phyloP scores from a whole-genome alignment of 2,888 invertebrate species.

The Leucoptera coffeella region DNA sequence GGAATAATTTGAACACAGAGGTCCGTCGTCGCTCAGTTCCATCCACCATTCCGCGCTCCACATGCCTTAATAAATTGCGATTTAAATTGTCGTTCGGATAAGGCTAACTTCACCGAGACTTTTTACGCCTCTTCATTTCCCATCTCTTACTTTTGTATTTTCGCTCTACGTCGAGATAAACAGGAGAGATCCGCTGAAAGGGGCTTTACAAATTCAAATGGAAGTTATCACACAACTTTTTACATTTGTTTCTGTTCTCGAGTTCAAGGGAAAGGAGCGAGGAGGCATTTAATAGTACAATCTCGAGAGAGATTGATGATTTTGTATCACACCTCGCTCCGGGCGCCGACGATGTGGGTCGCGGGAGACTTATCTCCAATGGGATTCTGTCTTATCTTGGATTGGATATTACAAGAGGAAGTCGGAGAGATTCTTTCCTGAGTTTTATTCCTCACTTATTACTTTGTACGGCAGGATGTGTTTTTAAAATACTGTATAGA shows the following conservation, averaged over 20 bases:
- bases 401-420: too few species aligned
- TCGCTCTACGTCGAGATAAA: constrained; percentile 48
- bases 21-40: constrained; percentile 17
- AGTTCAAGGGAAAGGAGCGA: constrained; percentile 48
- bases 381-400: constrained; percentile 52
- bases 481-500: too few species aligned
- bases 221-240: constrained; percentile 56
- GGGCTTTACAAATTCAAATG: constrained; percentile 56
- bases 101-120: constrained; percentile 52
- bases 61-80: constrained; percentile 52
- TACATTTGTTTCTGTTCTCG: constrained; percentile 53
- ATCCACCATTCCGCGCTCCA: constrained; percentile 27
- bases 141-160: constrained; percentile 55
- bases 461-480: too few species aligned
- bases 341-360: too few species aligned
- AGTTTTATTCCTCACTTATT: too few species aligned
- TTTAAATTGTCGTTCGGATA: constrained; percentile 53
- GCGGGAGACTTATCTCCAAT: too few species aligned
- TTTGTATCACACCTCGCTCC: constrained; percentile 54
- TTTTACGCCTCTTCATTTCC: constrained; percentile 54
- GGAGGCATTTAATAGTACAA: constrained; percentile 54
- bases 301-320: constrained; percentile 52
- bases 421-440: too few species aligned
- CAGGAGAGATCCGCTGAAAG: constrained; percentile 52
- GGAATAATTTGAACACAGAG: constrained; percentile 8